These are phyloP conservation scores for Epizoanthus stellaris DNA, from an alignment of 92 coral and sea anemone genomes.

Conservation along the genomic window DNA sequence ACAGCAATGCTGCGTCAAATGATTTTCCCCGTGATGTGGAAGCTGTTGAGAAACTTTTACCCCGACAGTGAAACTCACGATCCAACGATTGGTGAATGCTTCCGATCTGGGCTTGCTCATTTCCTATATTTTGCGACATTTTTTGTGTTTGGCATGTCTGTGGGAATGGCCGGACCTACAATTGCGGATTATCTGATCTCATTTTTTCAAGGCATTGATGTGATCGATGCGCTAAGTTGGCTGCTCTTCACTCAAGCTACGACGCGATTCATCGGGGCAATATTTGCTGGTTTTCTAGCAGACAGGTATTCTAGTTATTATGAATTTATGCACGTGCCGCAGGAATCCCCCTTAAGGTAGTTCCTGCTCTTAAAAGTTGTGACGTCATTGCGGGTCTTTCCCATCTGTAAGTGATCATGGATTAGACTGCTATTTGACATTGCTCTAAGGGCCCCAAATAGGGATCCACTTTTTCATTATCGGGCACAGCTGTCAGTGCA, in stretches of 20 bases:
- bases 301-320: conserved; percentile 76
- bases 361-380: neutral
- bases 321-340: neutral
- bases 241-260: conserved; percentile 83
- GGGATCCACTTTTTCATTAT: too few species aligned
- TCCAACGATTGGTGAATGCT: neutral
- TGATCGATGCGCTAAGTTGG: conserved; percentile 87
- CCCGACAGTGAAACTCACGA: conserved; percentile 4
- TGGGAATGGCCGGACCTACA: conserved; percentile 92
- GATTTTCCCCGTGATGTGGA: conserved; percentile 63
- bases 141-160: conserved; percentile 92
- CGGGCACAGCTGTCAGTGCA: too few species aligned
- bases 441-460: too few species aligned
- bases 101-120: conserved; percentile 54
- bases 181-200: conserved; percentile 78
- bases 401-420: too few species aligned
- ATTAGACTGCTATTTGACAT: too few species aligned
- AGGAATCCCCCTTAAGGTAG: too few species aligned
- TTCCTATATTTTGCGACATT: conserved; percentile 76
- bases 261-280: conserved; percentile 85
- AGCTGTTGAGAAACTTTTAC: conserved; percentile 54
- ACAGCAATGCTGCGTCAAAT: conserved; percentile 72
- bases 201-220: conserved; percentile 69
- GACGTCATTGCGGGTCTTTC: neutral
- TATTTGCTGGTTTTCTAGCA: conserved; percentile 73